These are phyloP conservation scores for Auanema freiburgensis DNA, from an alignment of 2,888 invertebrate species.

Conservation along the genomic window DNA sequence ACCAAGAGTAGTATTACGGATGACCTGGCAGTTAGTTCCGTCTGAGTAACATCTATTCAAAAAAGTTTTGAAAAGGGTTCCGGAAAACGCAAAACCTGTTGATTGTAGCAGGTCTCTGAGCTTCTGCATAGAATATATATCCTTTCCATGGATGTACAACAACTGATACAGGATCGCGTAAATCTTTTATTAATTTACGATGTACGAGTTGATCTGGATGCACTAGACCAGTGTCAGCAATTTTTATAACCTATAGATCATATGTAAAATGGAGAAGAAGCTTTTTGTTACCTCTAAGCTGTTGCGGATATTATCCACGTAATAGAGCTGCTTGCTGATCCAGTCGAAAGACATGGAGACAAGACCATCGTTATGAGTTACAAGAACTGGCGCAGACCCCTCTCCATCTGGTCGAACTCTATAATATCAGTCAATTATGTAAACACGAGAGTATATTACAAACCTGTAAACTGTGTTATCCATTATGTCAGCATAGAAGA, in stretches of 20 bases:
- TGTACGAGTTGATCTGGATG: slow-evolving; percentile 61
- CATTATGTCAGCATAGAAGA: slow-evolving; percentile 95
- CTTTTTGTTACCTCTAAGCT: slow-evolving; percentile 74
- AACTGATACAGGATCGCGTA: slow-evolving; percentile 87
- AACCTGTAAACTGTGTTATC: slow-evolving; percentile 65
- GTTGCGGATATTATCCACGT: slow-evolving; percentile 90
- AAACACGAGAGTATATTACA: background rate
- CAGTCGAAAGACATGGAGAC: slow-evolving; percentile 93
- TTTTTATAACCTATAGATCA: slow-evolving; percentile 25
- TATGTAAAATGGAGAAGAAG: background rate
- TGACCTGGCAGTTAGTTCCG: slow-evolving; percentile 77
- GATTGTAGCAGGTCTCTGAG: slow-evolving; percentile 88
- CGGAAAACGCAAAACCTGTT: slow-evolving; percentile 72
- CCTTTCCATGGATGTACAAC: slow-evolving; percentile 90
- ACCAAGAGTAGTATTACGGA: slow-evolving; percentile 61
- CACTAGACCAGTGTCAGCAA: slow-evolving; percentile 49
- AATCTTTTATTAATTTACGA: slow-evolving; percentile 51
- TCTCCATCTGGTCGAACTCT: slow-evolving; percentile 71
- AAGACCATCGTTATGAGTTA: slow-evolving; percentile 94
- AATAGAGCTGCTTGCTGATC: slow-evolving; percentile 91
- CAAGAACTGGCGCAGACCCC: slow-evolving; percentile 73
- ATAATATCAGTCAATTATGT: slow-evolving; percentile 62
- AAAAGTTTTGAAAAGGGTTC: background rate
- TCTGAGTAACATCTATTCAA: slow-evolving; percentile 90
- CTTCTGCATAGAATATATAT: slow-evolving; percentile 90